Base-by-base conservation (phyloP, 2,797 vertebrate genomes). In the Lycodopsis pacificus region DNA sequence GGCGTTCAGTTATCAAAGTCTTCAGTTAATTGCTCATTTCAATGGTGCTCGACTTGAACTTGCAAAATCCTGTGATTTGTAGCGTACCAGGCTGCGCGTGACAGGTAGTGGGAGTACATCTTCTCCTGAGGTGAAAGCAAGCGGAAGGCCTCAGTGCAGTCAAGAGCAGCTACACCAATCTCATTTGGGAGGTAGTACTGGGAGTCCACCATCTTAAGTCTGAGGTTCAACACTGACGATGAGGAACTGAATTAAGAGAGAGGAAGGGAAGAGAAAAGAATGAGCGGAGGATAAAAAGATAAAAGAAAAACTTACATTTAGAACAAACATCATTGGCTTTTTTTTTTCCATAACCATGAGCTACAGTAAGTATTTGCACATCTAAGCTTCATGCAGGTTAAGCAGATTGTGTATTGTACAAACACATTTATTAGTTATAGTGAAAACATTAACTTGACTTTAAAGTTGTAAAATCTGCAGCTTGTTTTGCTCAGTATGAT, bases 181-280 rank as follows among this genome's bases (percentile, higher is more conserved):
- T 97, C 96, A 83, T 97, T 98, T 70, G 97, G 97, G 67, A 98
- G 95, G 92, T 96, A 94, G 84, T 97, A 97, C 95, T 97, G 97
- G 49, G 97, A 96, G 86, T 97, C 96, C 90, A 96, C 96, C 96
- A 97, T 97, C 66, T 88, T 93, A 57, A 77, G 71, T 27, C 57
- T 65, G 51, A 73, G 34, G 19, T 66, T 80, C 22, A 73, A 49
- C 53, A 73, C 73, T 70, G 83, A 67, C 1, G 65, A 79, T 22
- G 46, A 78, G 5, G 69, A 80, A 79, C 86, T 89, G 63, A 49
- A 66, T 68, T 38, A 11, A 40, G 25, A 75, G 15, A 17, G 15
- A 19, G 44, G 20, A 49, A 25, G 5, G 1, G 20, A 70, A 48
- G 11, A 65, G 12, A 46, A 7, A 5, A 25, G 17, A 42, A 58